Percentiles rank a stretch among this genome's conserved stretches.
phyloP scores from a whole-genome alignment of 1,140 invertebrate species.

The Monochamus saltuarius region DNA sequence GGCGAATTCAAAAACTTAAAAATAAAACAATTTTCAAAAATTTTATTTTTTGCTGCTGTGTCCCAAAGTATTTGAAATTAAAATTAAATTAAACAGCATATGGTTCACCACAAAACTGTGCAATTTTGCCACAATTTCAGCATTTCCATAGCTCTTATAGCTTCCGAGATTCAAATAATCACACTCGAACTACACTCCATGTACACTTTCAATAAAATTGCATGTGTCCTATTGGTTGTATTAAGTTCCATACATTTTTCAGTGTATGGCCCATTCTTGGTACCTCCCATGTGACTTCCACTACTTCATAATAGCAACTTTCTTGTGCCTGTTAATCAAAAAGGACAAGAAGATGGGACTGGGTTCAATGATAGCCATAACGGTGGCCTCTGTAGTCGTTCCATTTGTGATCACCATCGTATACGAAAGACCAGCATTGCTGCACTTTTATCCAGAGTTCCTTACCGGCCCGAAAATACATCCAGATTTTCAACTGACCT shows the following conservation, averaged over 20 bases:
- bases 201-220: no score
- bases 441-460: conserved; percentile 58
- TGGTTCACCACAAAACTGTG: no score
- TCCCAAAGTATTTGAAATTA: no score
- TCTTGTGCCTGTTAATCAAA: conserved; percentile 58
- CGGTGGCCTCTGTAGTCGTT: conserved; percentile 41
- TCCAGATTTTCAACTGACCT: conserved; percentile 54
- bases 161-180: no score
- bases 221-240: no score
- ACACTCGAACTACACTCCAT: no score
- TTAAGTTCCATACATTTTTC: conserved; percentile 40
- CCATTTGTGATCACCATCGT: conserved; percentile 55
- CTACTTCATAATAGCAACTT: conserved; percentile 65
- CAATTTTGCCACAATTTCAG: no score
- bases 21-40: no score
- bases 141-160: no score
- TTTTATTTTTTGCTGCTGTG: no score
- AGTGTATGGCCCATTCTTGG: conserved; percentile 75
- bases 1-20: no score
- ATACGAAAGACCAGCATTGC: conserved; percentile 52
- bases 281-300: conserved; percentile 78
- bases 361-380: conserved; percentile 25
- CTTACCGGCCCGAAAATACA: conserved; percentile 53
- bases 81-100: no score
- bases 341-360: conserved; percentile 43